These are phyloP conservation scores for Homalodisca vitripennis DNA, from an alignment of 1,140 invertebrate genomes.

Conservation along the genomic window DNA sequence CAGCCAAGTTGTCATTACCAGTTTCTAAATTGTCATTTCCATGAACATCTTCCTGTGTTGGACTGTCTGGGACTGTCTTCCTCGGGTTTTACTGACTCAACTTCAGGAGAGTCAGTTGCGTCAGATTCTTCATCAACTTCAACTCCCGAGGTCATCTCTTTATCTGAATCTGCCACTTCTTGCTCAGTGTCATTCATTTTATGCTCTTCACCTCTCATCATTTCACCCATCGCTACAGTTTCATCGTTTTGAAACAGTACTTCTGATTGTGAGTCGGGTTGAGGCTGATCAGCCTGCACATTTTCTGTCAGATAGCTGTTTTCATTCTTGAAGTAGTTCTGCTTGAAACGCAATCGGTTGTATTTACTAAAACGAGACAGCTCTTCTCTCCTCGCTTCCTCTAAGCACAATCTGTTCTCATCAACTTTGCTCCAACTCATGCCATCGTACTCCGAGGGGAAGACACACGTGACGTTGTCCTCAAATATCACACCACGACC, in stretches of 20 bases:
- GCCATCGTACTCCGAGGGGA: slow-evolving; percentile 35
- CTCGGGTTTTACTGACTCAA: too few relatives aligned
- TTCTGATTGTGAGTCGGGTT: slow-evolving; percentile 17
- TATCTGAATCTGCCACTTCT: slow-evolving; percentile 3
- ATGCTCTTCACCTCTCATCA: slow-evolving; percentile 29
- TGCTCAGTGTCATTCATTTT: slow-evolving; percentile 13
- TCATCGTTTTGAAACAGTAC: slow-evolving; percentile 30
- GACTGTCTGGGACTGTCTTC: too few relatives aligned
- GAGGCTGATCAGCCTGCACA: slow-evolving; percentile 18
- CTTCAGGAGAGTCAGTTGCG: too few relatives aligned
- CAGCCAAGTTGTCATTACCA: slow-evolving; percentile 1
- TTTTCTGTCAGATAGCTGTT: slow-evolving; percentile 9
- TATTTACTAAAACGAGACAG: background rate
- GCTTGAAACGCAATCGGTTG: background rate
- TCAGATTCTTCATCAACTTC: background rate
- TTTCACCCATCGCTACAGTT: slow-evolving; percentile 28
- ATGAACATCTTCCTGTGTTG: background rate
- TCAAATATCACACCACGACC: slow-evolving; percentile 36
- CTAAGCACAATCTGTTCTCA: slow-evolving; percentile 39
- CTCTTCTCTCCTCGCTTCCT: slow-evolving; percentile 24
- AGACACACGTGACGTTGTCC: slow-evolving; percentile 37
- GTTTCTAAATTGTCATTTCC: background rate
- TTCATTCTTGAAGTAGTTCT: slow-evolving; percentile 29
- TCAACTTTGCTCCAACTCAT: slow-evolving; percentile 36
- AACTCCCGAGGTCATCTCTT: background rate